Conservation (phyloP, 2,113 vertebrate genomes). For the Tragelaphus imberbis region DNA sequence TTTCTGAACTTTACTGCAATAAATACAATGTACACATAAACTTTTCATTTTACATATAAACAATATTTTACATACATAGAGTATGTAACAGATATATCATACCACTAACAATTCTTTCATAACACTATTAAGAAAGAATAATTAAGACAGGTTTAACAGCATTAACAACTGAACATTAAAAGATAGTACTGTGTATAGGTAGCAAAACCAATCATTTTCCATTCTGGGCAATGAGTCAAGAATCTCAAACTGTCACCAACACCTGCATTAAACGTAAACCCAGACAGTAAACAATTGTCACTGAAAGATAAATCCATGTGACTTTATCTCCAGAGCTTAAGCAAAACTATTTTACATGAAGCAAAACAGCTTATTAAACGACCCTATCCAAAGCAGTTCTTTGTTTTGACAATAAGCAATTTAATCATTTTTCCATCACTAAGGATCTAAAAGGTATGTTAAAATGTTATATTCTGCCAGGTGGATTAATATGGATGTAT, state of each 20-base stretch:
- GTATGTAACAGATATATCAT: background rate
- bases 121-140: background rate
- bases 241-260: slow-evolving; percentile 69
- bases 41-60: slow-evolving; percentile 20
- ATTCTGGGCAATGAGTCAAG: slow-evolving; percentile 56
- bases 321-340: slow-evolving; percentile 53
- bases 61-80: background rate
- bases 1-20: slow-evolving; percentile 24
- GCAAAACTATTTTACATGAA: slow-evolving; percentile 65
- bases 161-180: slow-evolving; percentile 59
- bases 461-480: slow-evolving; percentile 59
- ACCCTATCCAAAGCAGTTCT: slow-evolving; percentile 53
- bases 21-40: slow-evolving; percentile 26
- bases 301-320: slow-evolving; percentile 49
- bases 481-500: slow-evolving; percentile 59
- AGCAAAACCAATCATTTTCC: slow-evolving; percentile 59
- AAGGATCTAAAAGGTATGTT: slow-evolving; percentile 55
- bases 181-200: slow-evolving; percentile 47
- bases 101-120: background rate
- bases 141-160: slow-evolving; percentile 43
- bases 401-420: slow-evolving; percentile 60
- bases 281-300: slow-evolving; percentile 63
- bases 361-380: slow-evolving; percentile 58
- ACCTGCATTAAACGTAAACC: slow-evolving; percentile 70
- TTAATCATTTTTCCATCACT: slow-evolving; percentile 58